A percentile compares a stretch with the other conserved stretches of the same genome.
These are phyloP conservation scores for Holothuria leucospilota DNA, from an alignment of 53 echinoderm and acorn worm genomes.

Conservation along the genomic window DNA sequence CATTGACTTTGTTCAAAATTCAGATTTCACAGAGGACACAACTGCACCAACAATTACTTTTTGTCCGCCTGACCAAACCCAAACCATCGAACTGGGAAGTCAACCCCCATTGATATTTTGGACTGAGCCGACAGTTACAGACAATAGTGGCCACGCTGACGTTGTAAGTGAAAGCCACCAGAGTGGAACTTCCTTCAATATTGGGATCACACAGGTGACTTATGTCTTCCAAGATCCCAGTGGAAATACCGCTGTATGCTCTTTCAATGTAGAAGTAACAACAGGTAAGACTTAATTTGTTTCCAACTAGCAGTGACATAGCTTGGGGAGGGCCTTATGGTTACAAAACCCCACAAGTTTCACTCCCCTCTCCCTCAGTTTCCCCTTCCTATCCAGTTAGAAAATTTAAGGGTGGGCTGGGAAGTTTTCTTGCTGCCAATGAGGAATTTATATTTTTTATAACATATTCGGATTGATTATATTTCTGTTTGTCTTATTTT, in stretches of 20 bases:
- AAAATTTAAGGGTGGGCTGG: no score
- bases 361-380: no score
- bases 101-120: not conserved
- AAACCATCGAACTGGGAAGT: not conserved
- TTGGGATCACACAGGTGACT: conserved; percentile 38
- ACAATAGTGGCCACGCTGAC: not conserved
- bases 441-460: no score
- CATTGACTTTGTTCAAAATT: not conserved
- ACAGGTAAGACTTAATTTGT: conserved; percentile 11
- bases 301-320: no score
- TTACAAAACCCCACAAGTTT: no score
- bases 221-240: conserved; percentile 34
- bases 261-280: conserved; percentile 41
- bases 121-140: conserved; percentile 13
- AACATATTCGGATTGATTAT: no score
- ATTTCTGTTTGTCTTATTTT: no score
- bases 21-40: no score
- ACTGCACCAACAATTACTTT: conserved; percentile 18
- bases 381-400: no score
- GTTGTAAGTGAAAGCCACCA: conserved; percentile 17
- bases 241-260: conserved; percentile 40
- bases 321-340: no score
- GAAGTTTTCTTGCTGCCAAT: no score
- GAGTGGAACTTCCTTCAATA: conserved; percentile 52
- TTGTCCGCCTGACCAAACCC: not conserved